phyloP scores from a whole-genome alignment of 2,113 vertebrate species.

The human region DNA sequence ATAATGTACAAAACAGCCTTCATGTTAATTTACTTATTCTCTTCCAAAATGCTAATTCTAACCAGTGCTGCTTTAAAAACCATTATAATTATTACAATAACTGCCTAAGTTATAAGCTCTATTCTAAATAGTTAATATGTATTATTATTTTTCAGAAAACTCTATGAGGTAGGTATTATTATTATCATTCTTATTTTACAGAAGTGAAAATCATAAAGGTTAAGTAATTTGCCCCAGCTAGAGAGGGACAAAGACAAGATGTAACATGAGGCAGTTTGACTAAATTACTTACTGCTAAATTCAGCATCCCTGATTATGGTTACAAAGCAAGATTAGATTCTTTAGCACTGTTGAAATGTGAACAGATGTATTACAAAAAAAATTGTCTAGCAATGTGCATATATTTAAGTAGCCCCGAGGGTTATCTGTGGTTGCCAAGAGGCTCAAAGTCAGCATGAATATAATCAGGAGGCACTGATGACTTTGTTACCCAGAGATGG shows the following conservation, averaged over 20 bases:
- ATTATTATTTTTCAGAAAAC: conserved; percentile 30
- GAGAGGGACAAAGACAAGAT: not conserved
- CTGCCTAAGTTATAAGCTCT: not conserved
- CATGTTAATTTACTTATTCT: conserved; percentile 13
- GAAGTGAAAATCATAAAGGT: not conserved
- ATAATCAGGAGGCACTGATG: not conserved
- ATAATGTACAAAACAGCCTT: not conserved
- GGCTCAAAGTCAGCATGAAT: conserved; percentile 34
- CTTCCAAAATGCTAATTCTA: conserved; percentile 17
- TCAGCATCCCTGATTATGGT: not conserved
- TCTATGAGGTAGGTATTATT: not conserved
- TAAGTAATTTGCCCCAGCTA: not conserved
- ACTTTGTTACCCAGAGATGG: not conserved
- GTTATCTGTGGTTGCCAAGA: conserved; percentile 19
- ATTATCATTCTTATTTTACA: not conserved
- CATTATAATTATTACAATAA: conserved; percentile 1
- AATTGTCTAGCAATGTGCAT: not conserved
- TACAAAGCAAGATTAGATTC: conserved; percentile 37
- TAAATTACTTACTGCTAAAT: conserved; percentile 25
- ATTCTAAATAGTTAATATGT: not conserved
- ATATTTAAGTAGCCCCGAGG: not conserved
- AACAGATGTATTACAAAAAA: conserved; percentile 37
- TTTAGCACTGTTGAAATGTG: conserved; percentile 14
- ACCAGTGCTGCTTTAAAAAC: not conserved
- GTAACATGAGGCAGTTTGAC: not conserved